These are phyloP conservation scores for Sebastes jordani DNA, from an alignment of 2,797 vertebrate species.

Conservation along the genomic window DNA sequence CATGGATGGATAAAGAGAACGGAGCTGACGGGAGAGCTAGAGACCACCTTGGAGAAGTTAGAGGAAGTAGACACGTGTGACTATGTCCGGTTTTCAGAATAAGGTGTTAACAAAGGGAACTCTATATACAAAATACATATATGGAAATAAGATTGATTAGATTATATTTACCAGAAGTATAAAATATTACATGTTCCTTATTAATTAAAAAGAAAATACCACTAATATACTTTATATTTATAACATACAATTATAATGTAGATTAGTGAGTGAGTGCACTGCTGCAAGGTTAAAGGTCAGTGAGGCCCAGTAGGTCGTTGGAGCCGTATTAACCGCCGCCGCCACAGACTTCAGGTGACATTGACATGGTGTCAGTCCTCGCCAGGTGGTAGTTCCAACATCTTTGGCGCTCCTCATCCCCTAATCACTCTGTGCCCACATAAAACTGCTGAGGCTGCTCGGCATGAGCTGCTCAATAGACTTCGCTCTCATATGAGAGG, in stretches of 20 bases:
- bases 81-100: no score
- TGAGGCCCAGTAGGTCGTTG: background rate
- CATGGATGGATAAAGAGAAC: no score
- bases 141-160: no score
- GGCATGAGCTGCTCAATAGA: constrained; percentile 22
- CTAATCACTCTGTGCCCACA: constrained; percentile 43
- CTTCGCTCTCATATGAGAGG: constrained; percentile 41
- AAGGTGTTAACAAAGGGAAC: no score
- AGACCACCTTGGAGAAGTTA: no score
- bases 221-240: background rate
- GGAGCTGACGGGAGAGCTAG: no score
- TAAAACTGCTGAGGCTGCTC: constrained; percentile 58
- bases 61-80: no score
- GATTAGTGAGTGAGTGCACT: background rate
- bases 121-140: no score
- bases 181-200: no score
- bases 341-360: constrained; percentile 30
- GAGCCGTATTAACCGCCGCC: background rate
- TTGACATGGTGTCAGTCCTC: constrained; percentile 26
- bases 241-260: background rate
- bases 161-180: no score
- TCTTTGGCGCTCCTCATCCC: constrained; percentile 33
- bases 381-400: constrained; percentile 43
- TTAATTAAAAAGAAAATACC: no score
- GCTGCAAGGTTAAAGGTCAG: constrained; percentile 18